Evolutionary conservation across 2,888 invertebrate genomes (phyloP), one percentile per base, ranked within the genome.

Genomic region (Aporophyla nigra): DNA sequence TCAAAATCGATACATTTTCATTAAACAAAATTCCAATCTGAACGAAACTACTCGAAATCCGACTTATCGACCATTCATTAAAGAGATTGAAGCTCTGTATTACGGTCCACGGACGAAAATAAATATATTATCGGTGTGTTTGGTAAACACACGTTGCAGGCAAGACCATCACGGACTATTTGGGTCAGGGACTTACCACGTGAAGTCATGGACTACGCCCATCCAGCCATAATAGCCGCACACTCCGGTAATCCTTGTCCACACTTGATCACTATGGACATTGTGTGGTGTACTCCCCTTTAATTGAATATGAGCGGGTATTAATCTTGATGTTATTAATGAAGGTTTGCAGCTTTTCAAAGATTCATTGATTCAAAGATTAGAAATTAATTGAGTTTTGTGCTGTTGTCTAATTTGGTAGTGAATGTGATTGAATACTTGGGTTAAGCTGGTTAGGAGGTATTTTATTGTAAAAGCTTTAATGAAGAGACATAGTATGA

Each of bases 121-220:
- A 87, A 82, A 83, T 86, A 87, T 77, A 82, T 72, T 76, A 80
- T 78, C 80, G 80, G 77, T 71, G 65, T 83, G 74, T 82, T 84
- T 90, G 87, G 89, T 87, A 88, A 84, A 85, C 83, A 87, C 66
- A 84, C 83, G 82, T 78, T 88, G 89, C 88, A 83, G 86, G 87
- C 87, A 86, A 90, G 86, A 86, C 83, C 84, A 85, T 87, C 86
- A 83, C 69, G 68, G 72, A 88, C 71, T 89, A 93, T 93, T 92
- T 91, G 79, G 94, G 94, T 93, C 94, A 93, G 86, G 94, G 93
- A 84, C 91, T 88, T 77, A 85, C 86, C 80, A 83, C 86, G 85
- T 88, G 90, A 91, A 89, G 91, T 87, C 84, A 84, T 88, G 90
- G 91, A 89, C 92, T 88, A 87, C 92, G 93, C 92, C 93, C 92